Evolutionary conservation across 1,140 invertebrate species (phyloP), one percentile per base, ranked within the genome.

Genomic region (Nasonia vitripennis): DNA sequence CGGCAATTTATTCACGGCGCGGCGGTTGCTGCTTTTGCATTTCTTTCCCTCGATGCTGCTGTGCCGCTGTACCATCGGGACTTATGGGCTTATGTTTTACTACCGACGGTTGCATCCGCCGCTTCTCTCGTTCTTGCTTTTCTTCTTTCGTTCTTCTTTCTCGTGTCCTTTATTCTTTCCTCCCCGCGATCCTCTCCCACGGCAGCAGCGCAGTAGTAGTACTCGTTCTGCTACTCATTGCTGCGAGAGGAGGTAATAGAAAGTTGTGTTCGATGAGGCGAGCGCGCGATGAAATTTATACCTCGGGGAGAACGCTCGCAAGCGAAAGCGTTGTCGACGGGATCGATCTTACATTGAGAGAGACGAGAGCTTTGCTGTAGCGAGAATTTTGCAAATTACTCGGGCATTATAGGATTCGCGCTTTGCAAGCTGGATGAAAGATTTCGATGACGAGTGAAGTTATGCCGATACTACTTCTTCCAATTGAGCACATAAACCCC

Each of bases 201-300:
- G 34, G 55, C 55, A 62, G 51, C 12, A 55, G 3, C 17, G 55
- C 17, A 62, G 55, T 62, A 20, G 20, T n/a, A 62, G 55, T n/a
- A 6, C 55, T 62, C 55, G 55, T 62, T 20, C 55, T n/a, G 17
- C 55, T 70, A 9, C 14, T 45, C 78, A 70, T 27, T 71, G 23
- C 71, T 34, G 41, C 27, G 48, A 37, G 55, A 62, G 55, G 17
- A 20, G 41, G n/a, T 51, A 51, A 31, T 82, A 74, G 70, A 82
- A 75, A 62, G 45, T 82, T 62, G 62, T 48, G 55, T 27, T 27
- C 55, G 73, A 77, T 68, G 68, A 68, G 55, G 37, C 74, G 68
- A 71, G 70, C 31, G 37, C 23, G 55, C 81, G 27, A 68, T 83
- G 74, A 83, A 77, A 83, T 83, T 77, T 78, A 83, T 83, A 70